Base-by-base conservation (phyloP, 2,113 vertebrate genomes). In the Triplophysa siluroides region DNA sequence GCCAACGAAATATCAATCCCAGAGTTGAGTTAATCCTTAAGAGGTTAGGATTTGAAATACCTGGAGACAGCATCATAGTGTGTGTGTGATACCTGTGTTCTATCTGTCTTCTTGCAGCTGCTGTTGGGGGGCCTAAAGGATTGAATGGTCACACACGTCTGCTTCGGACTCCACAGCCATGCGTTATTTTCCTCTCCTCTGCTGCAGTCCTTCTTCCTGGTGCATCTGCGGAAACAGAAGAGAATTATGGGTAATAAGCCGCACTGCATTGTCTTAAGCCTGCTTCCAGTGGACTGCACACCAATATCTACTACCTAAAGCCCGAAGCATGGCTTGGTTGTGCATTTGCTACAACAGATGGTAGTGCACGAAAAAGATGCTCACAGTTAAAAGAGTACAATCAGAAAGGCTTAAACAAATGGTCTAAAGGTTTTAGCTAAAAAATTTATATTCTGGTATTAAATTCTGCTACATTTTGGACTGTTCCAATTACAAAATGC, bases 131-230 rank as follows among this genome's bases (percentile, higher is more conserved):
- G 97, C 1, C 86, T 5, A 58, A 95, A 95, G 45, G 85, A 84
- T 10, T 90, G 41, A 80, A 99, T 80, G 67, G 92, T 75, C 41
- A 98, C 89, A 7, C 97, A 99, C 23, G 89, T 78, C 79, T 93
- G 90, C 13, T 86, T 61, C 13, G 94, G 94, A 65, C 96, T 97
- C 96, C 96, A 98, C 23, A 98, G 88, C 97, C 97, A 99, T 61
- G 95, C 92, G 81, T 95, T 93, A 0, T 85, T 61, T 81, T 93
- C 92, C 11, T 45, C 60, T 0, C 93, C 93, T 80, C 93, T 84
- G 0, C 9, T 63, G 80, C 97, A 99, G 23, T 95, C 91, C 0
- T 82, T 78, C 87, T 90, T 96, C 88, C 91, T 94, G 84, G 92
- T 94, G 82, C 97, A 98, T 63, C 97, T 96, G 90, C 14, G 26